phyloP scores from a whole-genome alignment of 2,797 vertebrate species.

The Sebastes kiyomatsui region DNA sequence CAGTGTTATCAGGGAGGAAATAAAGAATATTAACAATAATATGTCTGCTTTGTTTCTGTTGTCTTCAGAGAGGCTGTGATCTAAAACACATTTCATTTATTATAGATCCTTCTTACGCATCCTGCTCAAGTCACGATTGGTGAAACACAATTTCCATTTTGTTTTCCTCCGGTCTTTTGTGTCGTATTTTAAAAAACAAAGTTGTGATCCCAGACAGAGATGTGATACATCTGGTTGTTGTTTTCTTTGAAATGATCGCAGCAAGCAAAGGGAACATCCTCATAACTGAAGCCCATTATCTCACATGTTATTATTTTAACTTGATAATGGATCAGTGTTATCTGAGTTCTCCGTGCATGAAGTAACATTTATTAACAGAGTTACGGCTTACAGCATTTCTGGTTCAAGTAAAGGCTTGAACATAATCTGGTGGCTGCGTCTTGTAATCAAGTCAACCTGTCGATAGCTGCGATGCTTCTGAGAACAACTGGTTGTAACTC shows the following conservation, averaged over 20 bases:
- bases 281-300: slow-evolving; percentile 35
- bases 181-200: not conserved
- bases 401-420: not conserved
- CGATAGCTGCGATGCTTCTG: not conserved
- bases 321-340: slow-evolving; percentile 31
- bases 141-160: slow-evolving; percentile 43
- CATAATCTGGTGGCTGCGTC: not conserved
- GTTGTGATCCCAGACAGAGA: not conserved
- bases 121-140: slow-evolving; percentile 8
- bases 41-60: not conserved
- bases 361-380: not conserved
- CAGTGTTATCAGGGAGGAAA: slow-evolving; percentile 50
- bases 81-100: slow-evolving; percentile 24
- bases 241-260: slow-evolving; percentile 36
- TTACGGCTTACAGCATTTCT: not conserved
- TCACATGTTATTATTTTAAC: not conserved
- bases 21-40: slow-evolving; percentile 37
- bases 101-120: not conserved
- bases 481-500: no score
- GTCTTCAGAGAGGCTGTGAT: slow-evolving; percentile 18
- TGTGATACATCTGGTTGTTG: slow-evolving; percentile 20
- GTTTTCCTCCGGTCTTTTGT: slow-evolving; percentile 17
- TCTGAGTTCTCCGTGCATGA: slow-evolving; percentile 22
- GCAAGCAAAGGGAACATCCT: slow-evolving; percentile 1
- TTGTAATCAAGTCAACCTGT: no score